Percentiles rank a stretch among this genome's conserved stretches.
Evolutionary conservation across 2,113 vertebrate species (phyloP).

Genomic region (Tetrax tetrax): DNA sequence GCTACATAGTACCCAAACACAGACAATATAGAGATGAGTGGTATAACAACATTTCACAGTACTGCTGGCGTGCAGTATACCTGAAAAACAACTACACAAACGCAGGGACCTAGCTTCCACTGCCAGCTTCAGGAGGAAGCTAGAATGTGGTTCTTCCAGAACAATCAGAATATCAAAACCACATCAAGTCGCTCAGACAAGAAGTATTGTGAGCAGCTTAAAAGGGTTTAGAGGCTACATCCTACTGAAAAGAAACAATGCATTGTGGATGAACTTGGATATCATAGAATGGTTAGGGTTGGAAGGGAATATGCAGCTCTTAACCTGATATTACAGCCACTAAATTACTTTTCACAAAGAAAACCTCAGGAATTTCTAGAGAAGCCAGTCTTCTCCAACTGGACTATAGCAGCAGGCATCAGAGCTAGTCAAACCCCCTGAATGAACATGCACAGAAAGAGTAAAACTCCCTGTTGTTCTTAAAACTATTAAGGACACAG

Average conservation of each 20-base stretch:
- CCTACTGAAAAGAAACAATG: neutral
- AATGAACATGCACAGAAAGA: neutral
- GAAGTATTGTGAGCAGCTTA: neutral
- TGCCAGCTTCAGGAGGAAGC: neutral
- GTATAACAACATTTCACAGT: neutral
- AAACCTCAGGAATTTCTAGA: neutral
- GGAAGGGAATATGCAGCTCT: neutral
- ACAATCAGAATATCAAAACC: neutral
- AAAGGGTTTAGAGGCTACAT: neutral
- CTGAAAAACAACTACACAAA: neutral
- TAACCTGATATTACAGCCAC: neutral
- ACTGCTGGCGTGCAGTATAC: neutral
- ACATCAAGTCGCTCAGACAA: neutral
- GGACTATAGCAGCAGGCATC: neutral
- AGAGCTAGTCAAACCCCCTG: neutral
- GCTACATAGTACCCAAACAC: neutral
- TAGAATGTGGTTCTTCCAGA: neutral
- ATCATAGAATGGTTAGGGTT: no score
- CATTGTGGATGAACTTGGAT: neutral
- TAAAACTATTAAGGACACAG: neutral
- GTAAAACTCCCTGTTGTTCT: neutral
- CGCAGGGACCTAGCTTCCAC: neutral
- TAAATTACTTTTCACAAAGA: neutral
- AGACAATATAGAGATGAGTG: neutral
- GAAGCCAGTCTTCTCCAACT: neutral